A percentile compares a stretch with the other conserved stretches of the same genome.
These are phyloP conservation scores for Ophion ellenae DNA, from an alignment of 2,888 invertebrate species.

Conservation along the genomic window DNA sequence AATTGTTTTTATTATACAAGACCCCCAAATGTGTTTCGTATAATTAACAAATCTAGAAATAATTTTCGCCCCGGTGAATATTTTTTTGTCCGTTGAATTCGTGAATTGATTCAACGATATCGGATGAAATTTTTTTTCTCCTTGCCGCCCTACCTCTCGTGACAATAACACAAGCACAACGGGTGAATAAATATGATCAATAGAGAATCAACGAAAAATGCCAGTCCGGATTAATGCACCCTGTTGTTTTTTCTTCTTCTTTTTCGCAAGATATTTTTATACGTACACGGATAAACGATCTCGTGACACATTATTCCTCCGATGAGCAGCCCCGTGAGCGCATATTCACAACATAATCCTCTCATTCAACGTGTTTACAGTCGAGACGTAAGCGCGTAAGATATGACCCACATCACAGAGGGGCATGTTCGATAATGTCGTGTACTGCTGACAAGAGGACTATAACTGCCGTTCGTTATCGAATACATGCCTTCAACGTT, in stretches of 20 bases:
- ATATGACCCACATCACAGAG: constrained; percentile 4
- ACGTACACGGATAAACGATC: neutral
- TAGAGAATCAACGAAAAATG: neutral
- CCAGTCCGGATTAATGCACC: neutral
- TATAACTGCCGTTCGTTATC: neutral
- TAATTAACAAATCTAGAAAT: neutral
- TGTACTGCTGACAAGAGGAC: neutral
- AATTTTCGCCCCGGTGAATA: neutral
- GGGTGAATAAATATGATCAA: neutral
- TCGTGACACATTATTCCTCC: neutral
- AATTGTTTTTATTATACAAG: too few species aligned
- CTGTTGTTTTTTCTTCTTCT: neutral
- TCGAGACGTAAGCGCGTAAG: constrained; percentile 9
- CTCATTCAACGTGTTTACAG: constrained; percentile 13
- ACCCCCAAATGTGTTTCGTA: neutral
- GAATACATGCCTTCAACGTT: neutral
- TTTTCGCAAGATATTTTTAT: neutral
- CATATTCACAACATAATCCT: constrained; percentile 32
- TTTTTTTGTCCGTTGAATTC: neutral
- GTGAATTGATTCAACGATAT: neutral
- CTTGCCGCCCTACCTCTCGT: neutral
- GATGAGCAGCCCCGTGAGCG: neutral
- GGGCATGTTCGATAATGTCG: neutral
- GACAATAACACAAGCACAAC: neutral
- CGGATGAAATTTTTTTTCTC: neutral